These are phyloP conservation scores for Bombus picipes DNA, from an alignment of 1,140 invertebrate species.

Conservation along the genomic window DNA sequence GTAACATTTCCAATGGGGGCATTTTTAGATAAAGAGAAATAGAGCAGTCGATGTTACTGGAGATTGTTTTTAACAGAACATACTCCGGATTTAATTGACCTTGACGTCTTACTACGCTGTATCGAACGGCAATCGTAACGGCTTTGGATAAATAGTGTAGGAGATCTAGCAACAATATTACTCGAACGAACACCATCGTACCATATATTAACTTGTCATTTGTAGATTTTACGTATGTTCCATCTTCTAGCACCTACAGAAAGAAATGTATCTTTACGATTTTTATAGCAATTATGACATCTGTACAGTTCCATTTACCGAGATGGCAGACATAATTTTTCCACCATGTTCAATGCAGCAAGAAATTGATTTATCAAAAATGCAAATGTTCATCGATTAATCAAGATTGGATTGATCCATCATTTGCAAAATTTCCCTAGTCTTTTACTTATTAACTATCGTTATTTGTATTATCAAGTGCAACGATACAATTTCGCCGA, in stretches of 20 bases:
- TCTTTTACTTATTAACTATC: no score
- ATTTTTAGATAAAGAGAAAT: not conserved
- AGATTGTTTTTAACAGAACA: slow-evolving; percentile 67
- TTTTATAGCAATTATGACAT: no score
- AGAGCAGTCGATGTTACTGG: accelerated
- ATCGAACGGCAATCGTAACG: slow-evolving; percentile 92
- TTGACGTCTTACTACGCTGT: slow-evolving; percentile 94
- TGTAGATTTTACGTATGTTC: slow-evolving; percentile 92
- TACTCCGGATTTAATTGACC: slow-evolving; percentile 92
- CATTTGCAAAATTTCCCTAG: no score
- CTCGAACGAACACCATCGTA: slow-evolving; percentile 96
- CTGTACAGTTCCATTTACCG: no score
- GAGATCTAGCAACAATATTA: slow-evolving; percentile 89
- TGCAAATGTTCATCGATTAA: no score
- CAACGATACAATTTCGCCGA: no score
- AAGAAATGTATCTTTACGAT: not conserved
- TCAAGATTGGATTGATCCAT: no score
- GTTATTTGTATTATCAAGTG: no score
- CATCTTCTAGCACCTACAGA: slow-evolving; percentile 86
- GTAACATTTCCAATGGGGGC: not conserved
- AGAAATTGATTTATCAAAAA: no score
- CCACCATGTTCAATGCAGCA: no score
- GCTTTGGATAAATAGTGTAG: slow-evolving; percentile 90
- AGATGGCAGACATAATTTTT: no score
- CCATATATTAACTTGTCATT: slow-evolving; percentile 95